These are phyloP conservation scores for Triplophysa bombifrons DNA, from an alignment of 2,797 vertebrate species.

Conservation along the genomic window DNA sequence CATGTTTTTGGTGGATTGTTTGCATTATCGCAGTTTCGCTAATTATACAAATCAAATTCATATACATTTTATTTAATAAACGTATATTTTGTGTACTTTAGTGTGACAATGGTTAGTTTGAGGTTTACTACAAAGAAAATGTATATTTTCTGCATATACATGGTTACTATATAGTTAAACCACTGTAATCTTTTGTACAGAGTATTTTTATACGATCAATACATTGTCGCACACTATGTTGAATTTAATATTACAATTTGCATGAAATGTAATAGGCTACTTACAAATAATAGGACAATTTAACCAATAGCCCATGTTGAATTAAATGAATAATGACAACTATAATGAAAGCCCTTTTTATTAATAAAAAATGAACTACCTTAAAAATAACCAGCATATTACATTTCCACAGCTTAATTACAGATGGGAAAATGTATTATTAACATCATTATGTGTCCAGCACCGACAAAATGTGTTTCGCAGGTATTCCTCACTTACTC, in stretches of 20 bases:
- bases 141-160: no score
- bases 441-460: background rate
- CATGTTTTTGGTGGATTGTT: no score
- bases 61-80: no score
- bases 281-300: background rate
- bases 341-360: background rate
- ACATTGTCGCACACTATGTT: background rate
- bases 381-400: conserved; percentile 8
- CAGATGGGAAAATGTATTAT: background rate
- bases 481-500: background rate
- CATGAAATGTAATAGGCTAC: background rate
- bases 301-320: conserved; percentile 4
- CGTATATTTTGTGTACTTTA: no score
- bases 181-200: no score
- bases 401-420: background rate
- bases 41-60: no score
- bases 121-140: background rate
- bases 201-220: background rate
- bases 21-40: no score
- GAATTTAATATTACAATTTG: background rate
- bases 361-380: conserved; percentile 13
- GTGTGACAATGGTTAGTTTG: background rate
- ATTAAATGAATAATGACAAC: background rate
- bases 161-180: no score
- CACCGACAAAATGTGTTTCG: background rate